phyloP scores from a whole-genome alignment of 1,140 invertebrate genomes.

The Megalopta genalis region DNA sequence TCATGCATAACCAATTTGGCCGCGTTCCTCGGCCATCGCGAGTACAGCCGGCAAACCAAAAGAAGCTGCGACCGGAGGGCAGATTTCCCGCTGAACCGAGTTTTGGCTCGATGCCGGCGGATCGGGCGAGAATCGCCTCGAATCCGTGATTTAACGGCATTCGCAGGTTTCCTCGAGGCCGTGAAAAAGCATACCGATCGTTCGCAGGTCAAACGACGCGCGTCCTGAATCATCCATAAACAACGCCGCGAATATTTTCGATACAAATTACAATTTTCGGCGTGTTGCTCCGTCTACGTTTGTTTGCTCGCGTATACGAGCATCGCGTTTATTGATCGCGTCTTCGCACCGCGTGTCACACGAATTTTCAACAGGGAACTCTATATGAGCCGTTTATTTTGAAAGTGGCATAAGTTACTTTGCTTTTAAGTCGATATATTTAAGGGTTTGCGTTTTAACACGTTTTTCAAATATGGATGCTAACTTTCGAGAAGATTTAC shows the following conservation, averaged over 20 bases:
- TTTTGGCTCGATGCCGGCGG: slow-evolving; percentile 38
- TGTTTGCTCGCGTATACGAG: too few relatives aligned
- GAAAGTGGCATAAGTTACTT: too few relatives aligned
- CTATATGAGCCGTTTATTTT: too few relatives aligned
- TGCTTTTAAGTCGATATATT: too few relatives aligned
- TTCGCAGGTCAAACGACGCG: slow-evolving; percentile 5
- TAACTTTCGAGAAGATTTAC: too few relatives aligned
- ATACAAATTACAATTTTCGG: too few relatives aligned
- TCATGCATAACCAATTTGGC: not conserved
- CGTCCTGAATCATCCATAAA: not conserved
- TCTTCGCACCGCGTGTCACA: too few relatives aligned
- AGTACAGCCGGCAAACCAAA: not conserved
- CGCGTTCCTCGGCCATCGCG: not conserved
- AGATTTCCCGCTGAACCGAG: not conserved
- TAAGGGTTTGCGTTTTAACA: too few relatives aligned
- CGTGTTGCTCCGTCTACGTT: too few relatives aligned
- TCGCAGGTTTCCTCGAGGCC: slow-evolving; percentile 3
- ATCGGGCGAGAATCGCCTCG: slow-evolving; percentile 36
- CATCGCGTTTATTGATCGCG: too few relatives aligned
- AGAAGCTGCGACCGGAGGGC: not conserved
- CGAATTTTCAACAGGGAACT: too few relatives aligned
- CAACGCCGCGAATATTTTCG: not conserved
- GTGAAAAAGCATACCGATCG: slow-evolving; percentile 2
- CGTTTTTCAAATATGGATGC: too few relatives aligned
- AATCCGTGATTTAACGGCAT: slow-evolving; percentile 23